Base-by-base conservation (phyloP, 2,113 vertebrate species). In the Ivindomyrus marchei region DNA sequence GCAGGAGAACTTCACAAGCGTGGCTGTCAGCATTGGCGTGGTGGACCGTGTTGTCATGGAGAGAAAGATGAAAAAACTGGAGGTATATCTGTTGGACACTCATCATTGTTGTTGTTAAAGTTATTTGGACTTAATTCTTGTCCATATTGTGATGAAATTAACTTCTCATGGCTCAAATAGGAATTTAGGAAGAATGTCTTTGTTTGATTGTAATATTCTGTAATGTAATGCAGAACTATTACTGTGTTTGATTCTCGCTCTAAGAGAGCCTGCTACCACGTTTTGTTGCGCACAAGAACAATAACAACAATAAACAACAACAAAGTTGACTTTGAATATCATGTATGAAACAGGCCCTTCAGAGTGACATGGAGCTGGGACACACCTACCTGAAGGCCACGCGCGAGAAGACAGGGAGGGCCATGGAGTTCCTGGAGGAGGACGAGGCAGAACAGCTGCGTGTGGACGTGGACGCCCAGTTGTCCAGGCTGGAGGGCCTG, bases 311-410 rank as follows among this genome's bases (percentile, higher is more conserved):
- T 56, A 56, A 62, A n/a, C 31, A 19, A 36, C 27, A 39, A 39
- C 3, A 39, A 13, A 80, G 31, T 39, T 80, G 74, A 39, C 27
- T 27, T 66, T 66, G 58, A 66, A 27, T 66, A n/a, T n/a, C 47
- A 8, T 85, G 10, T 17, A 10, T 66, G 45, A 47, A 5, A 21
- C 91, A 97, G 96, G 84, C 89, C 77, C 94, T 97, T 15, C 96
- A 96, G 93, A 91, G 95, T 88, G 97, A 99, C 90, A 97, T 98
- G 95, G 97, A 99, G 88, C 95, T 96, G 66, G 98, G 98, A 6
- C 97, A 98, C 90, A 93, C 95, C 91, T 95, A 98, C 92, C 95
- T 99, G 85, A 99, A 99, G 94, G 97, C 96, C 4, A 95, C 97
- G n/a, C 96, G 97, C 15, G 98, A 99, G 92, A 96, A 96, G 62